A percentile compares a stretch with the other conserved stretches of the same genome.
These are phyloP conservation scores for Sinocyclocheilus anshuiensis DNA, from an alignment of 2,113 vertebrate genomes.

Conservation along the genomic window DNA sequence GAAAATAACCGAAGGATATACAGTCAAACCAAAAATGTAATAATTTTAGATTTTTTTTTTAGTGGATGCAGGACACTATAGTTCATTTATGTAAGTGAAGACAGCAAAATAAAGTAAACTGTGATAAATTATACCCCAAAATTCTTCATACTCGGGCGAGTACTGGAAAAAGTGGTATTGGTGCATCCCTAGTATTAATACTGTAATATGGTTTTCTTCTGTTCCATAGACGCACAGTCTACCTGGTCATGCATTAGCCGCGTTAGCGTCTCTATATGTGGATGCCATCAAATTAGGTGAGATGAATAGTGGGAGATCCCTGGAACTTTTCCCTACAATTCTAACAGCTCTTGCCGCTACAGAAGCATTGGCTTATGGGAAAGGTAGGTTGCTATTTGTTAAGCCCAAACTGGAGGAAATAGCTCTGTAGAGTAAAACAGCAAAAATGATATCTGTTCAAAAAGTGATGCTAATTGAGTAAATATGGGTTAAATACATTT, in stretches of 20 bases:
- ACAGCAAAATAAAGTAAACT: no score
- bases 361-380: conserved; percentile 83
- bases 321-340: conserved; percentile 91
- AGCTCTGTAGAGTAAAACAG: not conserved
- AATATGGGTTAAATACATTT: not conserved
- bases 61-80: no score
- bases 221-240: conserved; percentile 81
- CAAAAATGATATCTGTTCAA: not conserved
- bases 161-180: no score
- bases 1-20: no score
- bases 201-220: not conserved
- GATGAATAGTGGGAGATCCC: conserved; percentile 85
- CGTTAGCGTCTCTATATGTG: conserved; percentile 85
- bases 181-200: no score
- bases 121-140: no score
- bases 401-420: not conserved
- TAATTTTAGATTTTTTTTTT: no score
- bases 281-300: conserved; percentile 82
- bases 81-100: no score
- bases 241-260: conserved; percentile 76
- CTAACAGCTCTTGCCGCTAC: conserved; percentile 84
- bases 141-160: no score
- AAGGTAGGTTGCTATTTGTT: conserved; percentile 75
- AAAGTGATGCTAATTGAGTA: not conserved
- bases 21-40: no score